Percentiles rank a stretch among this genome's conserved stretches.
These are phyloP conservation scores for Chrysomallon squamiferum DNA, from an alignment of 1,140 invertebrate species.

Conservation along the genomic window DNA sequence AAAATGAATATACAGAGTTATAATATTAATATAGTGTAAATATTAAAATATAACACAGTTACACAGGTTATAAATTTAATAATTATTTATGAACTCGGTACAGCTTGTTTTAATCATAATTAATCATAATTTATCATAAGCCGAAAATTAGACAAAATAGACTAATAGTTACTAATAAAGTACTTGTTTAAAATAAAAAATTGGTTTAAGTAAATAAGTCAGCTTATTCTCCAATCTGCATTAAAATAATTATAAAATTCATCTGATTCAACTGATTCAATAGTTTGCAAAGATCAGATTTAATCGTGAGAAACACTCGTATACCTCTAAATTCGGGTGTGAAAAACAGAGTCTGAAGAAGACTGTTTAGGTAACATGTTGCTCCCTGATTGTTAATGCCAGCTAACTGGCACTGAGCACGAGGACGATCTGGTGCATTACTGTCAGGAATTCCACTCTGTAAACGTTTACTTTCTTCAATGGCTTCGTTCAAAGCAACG, in stretches of 20 bases:
- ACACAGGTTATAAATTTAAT: background rate
- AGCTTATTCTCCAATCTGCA: too few relatives aligned
- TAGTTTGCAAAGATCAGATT: too few relatives aligned
- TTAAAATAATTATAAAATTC: too few relatives aligned
- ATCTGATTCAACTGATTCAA: too few relatives aligned
- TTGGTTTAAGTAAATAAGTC: too few relatives aligned
- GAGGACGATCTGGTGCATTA: constrained; percentile 32
- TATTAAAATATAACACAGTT: background rate
- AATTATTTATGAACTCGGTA: background rate
- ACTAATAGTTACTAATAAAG: background rate
- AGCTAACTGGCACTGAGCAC: constrained; percentile 46
- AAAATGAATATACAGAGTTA: constrained; percentile 16
- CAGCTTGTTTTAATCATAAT: background rate
- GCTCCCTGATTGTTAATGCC: constrained; percentile 62
- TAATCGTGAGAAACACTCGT: too few relatives aligned
- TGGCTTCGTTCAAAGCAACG: background rate
- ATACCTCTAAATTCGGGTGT: constrained; percentile 64
- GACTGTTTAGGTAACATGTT: constrained; percentile 62
- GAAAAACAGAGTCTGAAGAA: constrained; percentile 58
- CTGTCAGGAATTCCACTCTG: background rate
- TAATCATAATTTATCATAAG: background rate
- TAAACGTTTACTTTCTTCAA: background rate
- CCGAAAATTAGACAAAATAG: background rate
- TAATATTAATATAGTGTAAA: background rate
- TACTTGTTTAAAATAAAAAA: background rate